These are phyloP conservation scores for Agonopterix subpropinquella DNA, from an alignment of 2,888 invertebrate species.

Conservation along the genomic window DNA sequence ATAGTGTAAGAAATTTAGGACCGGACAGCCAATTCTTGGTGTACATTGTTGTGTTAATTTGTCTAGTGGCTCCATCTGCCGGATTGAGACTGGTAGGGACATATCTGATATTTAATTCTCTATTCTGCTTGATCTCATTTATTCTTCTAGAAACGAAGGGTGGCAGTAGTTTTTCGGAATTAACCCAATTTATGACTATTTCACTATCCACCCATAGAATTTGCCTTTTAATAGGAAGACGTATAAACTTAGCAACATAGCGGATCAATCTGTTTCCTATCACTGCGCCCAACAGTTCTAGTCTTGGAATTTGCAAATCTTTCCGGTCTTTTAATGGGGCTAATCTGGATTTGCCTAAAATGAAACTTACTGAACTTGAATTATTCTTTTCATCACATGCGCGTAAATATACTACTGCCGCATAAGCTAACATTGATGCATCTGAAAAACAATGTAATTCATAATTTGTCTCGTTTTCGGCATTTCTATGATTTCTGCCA, in stretches of 20 bases:
- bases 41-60: not conserved
- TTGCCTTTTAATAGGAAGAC: no score
- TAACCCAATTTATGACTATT: constrained; percentile 9
- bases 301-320: constrained; percentile 4
- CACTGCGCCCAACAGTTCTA: constrained; percentile 6
- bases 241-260: not conserved
- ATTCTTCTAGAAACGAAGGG: constrained; percentile 12
- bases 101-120: not conserved
- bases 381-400: not conserved
- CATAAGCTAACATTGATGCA: constrained; percentile 4
- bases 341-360: constrained; percentile 5
- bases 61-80: constrained; percentile 2
- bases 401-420: constrained; percentile 5
- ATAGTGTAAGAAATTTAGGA: not conserved
- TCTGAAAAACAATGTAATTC: not conserved
- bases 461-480: not conserved
- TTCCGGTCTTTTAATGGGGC: constrained; percentile 4
- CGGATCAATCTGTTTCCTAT: constrained; percentile 10
- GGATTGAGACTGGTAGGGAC: constrained; percentile 1
- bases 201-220: constrained; percentile 14
- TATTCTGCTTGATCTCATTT: constrained; percentile 9
- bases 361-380: not conserved
- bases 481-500: not conserved
- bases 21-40: not conserved
- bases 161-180: constrained; percentile 10